A percentile compares a stretch with the other conserved stretches of the same genome.
Conservation (phyloP, 2,113 vertebrate species). For the Malurus alboscapulatus region DNA sequence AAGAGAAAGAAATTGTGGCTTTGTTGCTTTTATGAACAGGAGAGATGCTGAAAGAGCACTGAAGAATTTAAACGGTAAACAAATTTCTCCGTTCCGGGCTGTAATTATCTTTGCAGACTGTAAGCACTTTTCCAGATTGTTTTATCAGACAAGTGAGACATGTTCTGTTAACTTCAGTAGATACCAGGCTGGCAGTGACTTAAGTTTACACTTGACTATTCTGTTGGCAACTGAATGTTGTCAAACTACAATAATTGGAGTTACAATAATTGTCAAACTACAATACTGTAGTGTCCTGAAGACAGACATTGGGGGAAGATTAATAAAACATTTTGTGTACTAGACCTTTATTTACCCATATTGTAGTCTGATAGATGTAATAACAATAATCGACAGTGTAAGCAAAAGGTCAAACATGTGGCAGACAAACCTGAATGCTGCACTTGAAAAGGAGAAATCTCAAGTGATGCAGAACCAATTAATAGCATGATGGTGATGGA, state of each 20-base stretch:
- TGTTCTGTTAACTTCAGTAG: not conserved
- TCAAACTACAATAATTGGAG: rapidly evolving
- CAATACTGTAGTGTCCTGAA: not conserved
- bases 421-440: not conserved
- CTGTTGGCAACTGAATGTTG: not conserved
- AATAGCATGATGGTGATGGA: not conserved
- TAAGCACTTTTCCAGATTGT: not conserved
- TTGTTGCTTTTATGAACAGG: conserved; percentile 99
- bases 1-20: conserved; percentile 97
- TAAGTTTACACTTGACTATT: not conserved
- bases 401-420: not conserved
- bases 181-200: not conserved
- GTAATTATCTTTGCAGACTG: not conserved
- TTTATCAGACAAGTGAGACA: not conserved
- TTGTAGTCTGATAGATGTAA: not conserved
- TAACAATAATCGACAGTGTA: not conserved
- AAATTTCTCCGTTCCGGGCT: not conserved
- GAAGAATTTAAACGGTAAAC: conserved; percentile 94
- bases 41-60: conserved; percentile 97
- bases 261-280: not conserved
- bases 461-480: not conserved
- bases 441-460: not conserved
- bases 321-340: not conserved
- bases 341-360: not conserved
- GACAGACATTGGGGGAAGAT: not conserved